Conservation (phyloP, 2,113 vertebrate genomes). For the Chlamydotis undulata region DNA sequence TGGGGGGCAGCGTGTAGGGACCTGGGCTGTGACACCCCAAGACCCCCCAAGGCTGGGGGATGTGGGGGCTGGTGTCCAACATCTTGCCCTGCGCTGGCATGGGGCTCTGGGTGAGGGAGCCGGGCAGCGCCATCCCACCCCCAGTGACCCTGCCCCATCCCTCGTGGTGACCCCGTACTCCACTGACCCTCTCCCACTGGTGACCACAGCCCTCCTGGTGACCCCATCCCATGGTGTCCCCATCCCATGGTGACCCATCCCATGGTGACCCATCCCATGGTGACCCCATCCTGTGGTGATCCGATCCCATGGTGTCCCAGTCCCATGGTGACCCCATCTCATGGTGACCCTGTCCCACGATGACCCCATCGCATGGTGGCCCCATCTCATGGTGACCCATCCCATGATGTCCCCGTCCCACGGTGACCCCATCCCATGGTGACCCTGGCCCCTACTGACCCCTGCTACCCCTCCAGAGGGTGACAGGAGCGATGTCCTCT, state of each 20-base stretch:
- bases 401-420: background rate
- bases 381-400: background rate
- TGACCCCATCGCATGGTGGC: background rate
- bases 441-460: background rate
- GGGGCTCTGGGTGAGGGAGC: background rate
- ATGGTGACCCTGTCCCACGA: background rate
- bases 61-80: background rate
- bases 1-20: background rate
- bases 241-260: too few species aligned
- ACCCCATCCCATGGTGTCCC: too few species aligned
- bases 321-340: background rate
- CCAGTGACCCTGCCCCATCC: background rate
- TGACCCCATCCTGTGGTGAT: background rate
- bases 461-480: conserved; percentile 23
- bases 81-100: background rate
- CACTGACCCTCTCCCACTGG: too few species aligned
- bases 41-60: background rate
- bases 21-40: background rate
- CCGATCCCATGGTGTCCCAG: background rate
- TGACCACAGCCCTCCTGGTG: too few species aligned
- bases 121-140: background rate
- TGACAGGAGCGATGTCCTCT: background rate
- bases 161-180: too few species aligned
- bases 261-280: background rate
- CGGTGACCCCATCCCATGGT: background rate